These are phyloP conservation scores for Leptopterna dolabrata DNA, from an alignment of 2,888 invertebrate species.

Conservation along the genomic window DNA sequence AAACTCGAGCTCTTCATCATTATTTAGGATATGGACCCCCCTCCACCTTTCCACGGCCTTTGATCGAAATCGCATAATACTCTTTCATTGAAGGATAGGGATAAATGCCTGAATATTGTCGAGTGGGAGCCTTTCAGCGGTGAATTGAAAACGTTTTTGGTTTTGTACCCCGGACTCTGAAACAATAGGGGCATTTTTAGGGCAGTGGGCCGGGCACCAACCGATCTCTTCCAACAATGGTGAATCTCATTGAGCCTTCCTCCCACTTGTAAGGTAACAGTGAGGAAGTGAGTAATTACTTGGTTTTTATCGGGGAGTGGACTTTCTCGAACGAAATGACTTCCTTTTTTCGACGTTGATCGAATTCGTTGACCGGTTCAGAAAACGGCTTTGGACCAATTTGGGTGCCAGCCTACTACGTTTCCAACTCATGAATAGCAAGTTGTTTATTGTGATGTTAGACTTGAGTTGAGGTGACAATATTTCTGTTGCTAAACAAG, in stretches of 20 bases:
- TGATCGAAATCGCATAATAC: neutral
- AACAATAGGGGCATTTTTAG: conserved; percentile 21
- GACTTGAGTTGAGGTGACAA: too few relatives aligned
- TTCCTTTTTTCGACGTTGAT: neutral
- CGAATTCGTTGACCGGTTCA: too few relatives aligned
- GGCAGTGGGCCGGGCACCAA: neutral
- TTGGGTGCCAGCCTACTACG: too few relatives aligned
- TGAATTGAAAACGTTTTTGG: neutral
- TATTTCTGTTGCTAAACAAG: too few relatives aligned
- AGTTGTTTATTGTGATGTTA: too few relatives aligned
- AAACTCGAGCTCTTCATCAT: too few relatives aligned
- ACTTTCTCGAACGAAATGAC: neutral
- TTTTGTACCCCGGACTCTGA: neutral
- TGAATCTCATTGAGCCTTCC: conserved; percentile 36
- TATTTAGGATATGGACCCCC: too few relatives aligned
- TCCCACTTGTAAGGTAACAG: neutral
- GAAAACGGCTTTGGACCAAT: too few relatives aligned
- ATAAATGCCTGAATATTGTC: neutral
- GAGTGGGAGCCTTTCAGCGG: neutral
- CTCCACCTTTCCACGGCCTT: too few relatives aligned
- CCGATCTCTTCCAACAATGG: conserved; percentile 35
- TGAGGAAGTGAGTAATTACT: conserved; percentile 21
- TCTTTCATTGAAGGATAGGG: neutral
- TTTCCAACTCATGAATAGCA: too few relatives aligned
- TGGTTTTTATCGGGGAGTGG: neutral